A percentile compares a stretch with the other conserved stretches of the same genome.
Evolutionary conservation across 2,888 invertebrate genomes (phyloP).

Genomic region (Schizotus pectinicornis): DNA sequence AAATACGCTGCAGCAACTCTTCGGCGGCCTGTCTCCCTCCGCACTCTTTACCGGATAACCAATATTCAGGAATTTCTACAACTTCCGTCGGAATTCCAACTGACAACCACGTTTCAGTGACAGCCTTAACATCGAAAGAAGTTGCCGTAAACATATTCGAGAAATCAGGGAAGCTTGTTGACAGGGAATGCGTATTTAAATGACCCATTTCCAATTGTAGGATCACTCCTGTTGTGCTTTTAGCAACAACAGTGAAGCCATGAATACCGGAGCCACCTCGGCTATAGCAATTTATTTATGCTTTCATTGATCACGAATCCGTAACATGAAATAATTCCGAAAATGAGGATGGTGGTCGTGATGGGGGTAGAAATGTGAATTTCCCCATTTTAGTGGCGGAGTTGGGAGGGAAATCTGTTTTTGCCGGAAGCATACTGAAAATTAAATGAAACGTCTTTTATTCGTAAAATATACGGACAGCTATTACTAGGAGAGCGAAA

Average conservation of each 20-base stretch:
- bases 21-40: conserved; percentile 7
- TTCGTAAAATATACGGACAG: conserved; percentile 45
- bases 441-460: conserved; percentile 49
- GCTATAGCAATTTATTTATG: no score
- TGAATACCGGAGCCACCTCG: not conserved
- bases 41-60: conserved; percentile 21
- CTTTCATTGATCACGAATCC: no score
- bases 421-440: conserved; percentile 33
- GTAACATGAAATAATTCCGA: not conserved
- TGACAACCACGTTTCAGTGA: conserved; percentile 28
- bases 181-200: conserved; percentile 26
- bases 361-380: no score
- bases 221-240: conserved; percentile 10
- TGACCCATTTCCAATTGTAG: conserved; percentile 18
- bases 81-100: conserved; percentile 29
- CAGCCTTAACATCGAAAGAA: conserved; percentile 27
- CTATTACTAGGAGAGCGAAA: conserved; percentile 38
- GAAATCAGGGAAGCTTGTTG: conserved; percentile 25
- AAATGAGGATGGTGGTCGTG: no score
- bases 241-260: conserved; percentile 1
- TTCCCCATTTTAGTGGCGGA: not conserved
- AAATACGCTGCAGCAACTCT: conserved; percentile 14
- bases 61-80: conserved; percentile 31
- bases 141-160: conserved; percentile 26
- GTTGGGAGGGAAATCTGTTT: conserved; percentile 13